These are phyloP conservation scores for Platyura marginata DNA, from an alignment of 1,140 invertebrate species.

Conservation along the genomic window DNA sequence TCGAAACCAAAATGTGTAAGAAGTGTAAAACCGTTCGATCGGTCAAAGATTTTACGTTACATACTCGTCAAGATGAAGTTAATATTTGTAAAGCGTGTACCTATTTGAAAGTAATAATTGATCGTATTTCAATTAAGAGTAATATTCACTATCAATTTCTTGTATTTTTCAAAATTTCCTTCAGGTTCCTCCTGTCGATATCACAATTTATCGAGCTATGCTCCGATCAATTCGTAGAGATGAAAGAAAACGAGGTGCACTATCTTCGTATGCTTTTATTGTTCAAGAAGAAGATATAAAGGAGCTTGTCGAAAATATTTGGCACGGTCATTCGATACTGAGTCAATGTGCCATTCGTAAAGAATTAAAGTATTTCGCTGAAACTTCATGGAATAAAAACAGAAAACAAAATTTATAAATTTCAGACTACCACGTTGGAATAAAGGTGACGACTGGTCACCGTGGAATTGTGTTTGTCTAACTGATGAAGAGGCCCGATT, in stretches of 20 bases:
- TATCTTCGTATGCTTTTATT: constrained; percentile 30
- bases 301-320: constrained; percentile 37
- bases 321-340: constrained; percentile 38
- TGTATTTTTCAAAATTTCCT: too few relatives aligned
- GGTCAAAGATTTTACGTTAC: constrained; percentile 13
- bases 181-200: constrained; percentile 13
- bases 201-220: constrained; percentile 27
- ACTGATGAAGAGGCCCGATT: constrained; percentile 33
- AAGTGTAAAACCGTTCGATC: constrained; percentile 20
- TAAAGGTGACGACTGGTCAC: constrained; percentile 34
- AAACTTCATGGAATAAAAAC: too few relatives aligned
- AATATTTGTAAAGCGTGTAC: constrained; percentile 22
- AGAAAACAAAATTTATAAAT: too few relatives aligned
- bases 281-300: constrained; percentile 33
- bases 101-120: constrained; percentile 13
- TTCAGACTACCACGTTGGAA: constrained; percentile 32
- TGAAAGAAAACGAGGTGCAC: constrained; percentile 27
- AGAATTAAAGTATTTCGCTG: constrained; percentile 20
- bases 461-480: constrained; percentile 46
- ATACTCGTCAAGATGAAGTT: constrained; percentile 17
- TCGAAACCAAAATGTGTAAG: constrained; percentile 15
- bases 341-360: constrained; percentile 32
- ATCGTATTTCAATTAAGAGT: too few relatives aligned
- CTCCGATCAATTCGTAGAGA: constrained; percentile 31
- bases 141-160: too few relatives aligned